A percentile compares a stretch with the other conserved stretches of the same genome.
Conservation (phyloP, 2,888 invertebrate species). For the Oscheius sp. region DNA sequence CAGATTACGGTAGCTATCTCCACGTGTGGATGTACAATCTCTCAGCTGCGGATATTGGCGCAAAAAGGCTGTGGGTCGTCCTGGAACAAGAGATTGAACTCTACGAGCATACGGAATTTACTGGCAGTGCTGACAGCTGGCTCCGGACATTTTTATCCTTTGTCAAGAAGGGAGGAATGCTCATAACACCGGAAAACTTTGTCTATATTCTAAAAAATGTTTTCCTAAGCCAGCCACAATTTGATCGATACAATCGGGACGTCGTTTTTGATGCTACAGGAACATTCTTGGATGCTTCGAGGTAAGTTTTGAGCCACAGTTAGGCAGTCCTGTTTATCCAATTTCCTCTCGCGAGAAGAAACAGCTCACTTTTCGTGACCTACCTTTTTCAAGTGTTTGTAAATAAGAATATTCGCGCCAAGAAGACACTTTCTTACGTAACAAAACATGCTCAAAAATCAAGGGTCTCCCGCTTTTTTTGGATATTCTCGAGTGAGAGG, state of each 20-base stretch:
- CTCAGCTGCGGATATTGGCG: constrained; percentile 54
- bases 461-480: no score
- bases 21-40: constrained; percentile 73
- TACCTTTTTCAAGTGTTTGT: no score
- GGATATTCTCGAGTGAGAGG: no score
- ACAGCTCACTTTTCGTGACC: no score
- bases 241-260: constrained; percentile 69
- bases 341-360: no score
- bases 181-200: constrained; percentile 69
- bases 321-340: no score
- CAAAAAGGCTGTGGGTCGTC: constrained; percentile 66
- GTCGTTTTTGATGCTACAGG: constrained; percentile 65
- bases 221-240: constrained; percentile 68
- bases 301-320: constrained; percentile 30
- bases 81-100: constrained; percentile 69
- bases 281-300: constrained; percentile 64
- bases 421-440: no score
- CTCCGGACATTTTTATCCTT: constrained; percentile 66
- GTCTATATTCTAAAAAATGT: constrained; percentile 67
- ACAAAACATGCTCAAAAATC: no score
- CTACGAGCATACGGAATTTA: constrained; percentile 73
- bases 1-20: constrained; percentile 69
- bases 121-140: constrained; percentile 70
- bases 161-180: constrained; percentile 63
- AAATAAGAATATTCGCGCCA: no score